phyloP scores from a whole-genome alignment of 1,140 invertebrate genomes.

The Manduca sexta region DNA sequence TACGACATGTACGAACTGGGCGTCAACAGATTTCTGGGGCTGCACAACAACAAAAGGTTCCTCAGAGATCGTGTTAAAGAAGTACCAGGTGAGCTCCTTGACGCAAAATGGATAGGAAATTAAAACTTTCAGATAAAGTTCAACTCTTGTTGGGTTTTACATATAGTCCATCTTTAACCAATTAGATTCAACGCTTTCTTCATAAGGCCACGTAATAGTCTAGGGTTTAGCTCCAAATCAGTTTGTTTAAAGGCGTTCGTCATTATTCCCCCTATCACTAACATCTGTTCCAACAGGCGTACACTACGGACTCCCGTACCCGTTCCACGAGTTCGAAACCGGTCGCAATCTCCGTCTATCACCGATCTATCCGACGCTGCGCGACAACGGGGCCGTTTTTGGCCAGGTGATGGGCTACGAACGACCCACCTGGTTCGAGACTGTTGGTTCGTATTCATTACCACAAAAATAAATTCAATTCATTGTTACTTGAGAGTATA shows the following conservation, averaged over 20 bases:
- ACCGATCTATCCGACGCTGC: constrained; percentile 94
- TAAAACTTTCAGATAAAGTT: too few relatives aligned
- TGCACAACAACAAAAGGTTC: constrained; percentile 97
- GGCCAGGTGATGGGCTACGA: constrained; percentile 99
- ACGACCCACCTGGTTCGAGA: constrained; percentile 93
- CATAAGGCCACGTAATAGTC: too few relatives aligned
- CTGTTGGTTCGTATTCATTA: constrained; percentile 66
- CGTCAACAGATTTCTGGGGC: constrained; percentile 91
- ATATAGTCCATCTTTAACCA: too few relatives aligned
- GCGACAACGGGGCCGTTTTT: constrained; percentile 96
- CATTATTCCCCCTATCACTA: too few relatives aligned
- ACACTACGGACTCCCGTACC: constrained; percentile 89
- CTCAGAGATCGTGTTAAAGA: constrained; percentile 94
- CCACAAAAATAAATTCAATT: too few relatives aligned
- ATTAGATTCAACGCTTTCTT: too few relatives aligned
- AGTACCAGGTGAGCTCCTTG: constrained; percentile 94
- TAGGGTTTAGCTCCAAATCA: too few relatives aligned
- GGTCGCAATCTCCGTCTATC: constrained; percentile 95
- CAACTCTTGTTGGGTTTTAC: too few relatives aligned
- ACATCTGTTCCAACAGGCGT: constrained; percentile 63
- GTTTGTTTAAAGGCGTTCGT: too few relatives aligned
- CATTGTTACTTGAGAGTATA: too few relatives aligned
- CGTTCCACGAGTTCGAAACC: constrained; percentile 88
- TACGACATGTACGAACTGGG: constrained; percentile 94
- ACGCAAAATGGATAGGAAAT: too few relatives aligned